A percentile compares a stretch with the other conserved stretches of the same genome.
Conservation (phyloP, 2,888 invertebrate species). For the Hedychridium roseum region DNA sequence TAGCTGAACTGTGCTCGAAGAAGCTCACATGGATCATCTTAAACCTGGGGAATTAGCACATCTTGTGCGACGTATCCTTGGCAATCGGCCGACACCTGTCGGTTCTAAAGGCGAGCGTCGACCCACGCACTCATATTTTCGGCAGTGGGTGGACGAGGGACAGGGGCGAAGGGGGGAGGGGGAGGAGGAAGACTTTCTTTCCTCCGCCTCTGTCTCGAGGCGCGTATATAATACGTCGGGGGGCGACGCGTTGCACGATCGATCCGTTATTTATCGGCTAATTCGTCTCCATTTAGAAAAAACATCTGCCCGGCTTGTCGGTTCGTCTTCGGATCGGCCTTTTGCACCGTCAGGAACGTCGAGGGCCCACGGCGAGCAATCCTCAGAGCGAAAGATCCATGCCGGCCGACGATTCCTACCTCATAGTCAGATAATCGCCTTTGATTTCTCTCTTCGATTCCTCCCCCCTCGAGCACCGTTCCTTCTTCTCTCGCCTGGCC, state of each 20-base stretch:
- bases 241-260: slow-evolving; percentile 33
- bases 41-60: no score
- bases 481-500: slow-evolving; percentile 28
- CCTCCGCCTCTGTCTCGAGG: slow-evolving; percentile 3
- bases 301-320: slow-evolving; percentile 49
- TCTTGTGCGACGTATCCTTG: no score
- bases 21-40: no score
- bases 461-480: slow-evolving; percentile 29
- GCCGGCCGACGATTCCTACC: slow-evolving; percentile 57
- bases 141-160: no score
- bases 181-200: slow-evolving; percentile 3
- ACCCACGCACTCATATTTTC: no score
- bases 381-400: slow-evolving; percentile 42
- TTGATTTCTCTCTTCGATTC: slow-evolving; percentile 64
- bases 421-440: slow-evolving; percentile 63
- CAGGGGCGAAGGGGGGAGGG: slow-evolving; percentile 7
- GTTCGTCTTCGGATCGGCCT: no score
- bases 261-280: slow-evolving; percentile 58
- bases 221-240: not conserved
- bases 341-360: slow-evolving; percentile 43
- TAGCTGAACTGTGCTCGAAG: no score
- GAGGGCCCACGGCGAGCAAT: slow-evolving; percentile 47
- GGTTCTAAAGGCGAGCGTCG: no score
- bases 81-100: no score
- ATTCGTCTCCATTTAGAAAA: slow-evolving; percentile 57